phyloP scores from a whole-genome alignment of 2,888 invertebrate species.

The Tromatobia lineatoria region DNA sequence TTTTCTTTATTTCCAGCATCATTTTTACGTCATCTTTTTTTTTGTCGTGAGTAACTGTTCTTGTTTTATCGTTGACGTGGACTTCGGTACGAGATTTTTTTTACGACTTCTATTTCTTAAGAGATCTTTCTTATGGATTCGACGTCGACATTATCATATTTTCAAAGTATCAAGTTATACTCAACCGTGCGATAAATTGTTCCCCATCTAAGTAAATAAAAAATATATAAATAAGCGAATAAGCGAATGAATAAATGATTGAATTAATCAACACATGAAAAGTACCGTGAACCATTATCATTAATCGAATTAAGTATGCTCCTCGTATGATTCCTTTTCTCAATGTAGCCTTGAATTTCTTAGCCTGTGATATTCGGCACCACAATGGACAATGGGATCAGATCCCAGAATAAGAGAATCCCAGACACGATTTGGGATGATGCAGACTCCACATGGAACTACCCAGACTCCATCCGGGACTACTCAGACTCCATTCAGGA shows the following conservation, averaged over 20 bases:
- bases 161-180: neutral
- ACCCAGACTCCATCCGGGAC: too few relatives aligned
- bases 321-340: neutral
- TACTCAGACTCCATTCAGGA: too few relatives aligned
- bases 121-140: neutral
- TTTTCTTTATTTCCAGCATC: neutral
- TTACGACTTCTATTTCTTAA: neutral
- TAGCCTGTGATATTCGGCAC: too few relatives aligned
- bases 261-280: too few relatives aligned
- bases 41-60: neutral
- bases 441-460: too few relatives aligned
- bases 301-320: too few relatives aligned
- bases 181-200: neutral
- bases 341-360: neutral
- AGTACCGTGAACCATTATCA: too few relatives aligned
- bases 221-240: too few relatives aligned
- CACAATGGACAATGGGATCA: too few relatives aligned
- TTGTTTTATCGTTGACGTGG: neutral
- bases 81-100: neutral
- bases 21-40: constrained; percentile 35
- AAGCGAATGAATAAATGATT: too few relatives aligned
- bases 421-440: too few relatives aligned
- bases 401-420: too few relatives aligned
- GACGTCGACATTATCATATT: neutral
- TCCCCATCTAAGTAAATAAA: neutral